These are phyloP conservation scores for Cryptocephalus primarius DNA, from an alignment of 2,888 invertebrate species.

Conservation along the genomic window DNA sequence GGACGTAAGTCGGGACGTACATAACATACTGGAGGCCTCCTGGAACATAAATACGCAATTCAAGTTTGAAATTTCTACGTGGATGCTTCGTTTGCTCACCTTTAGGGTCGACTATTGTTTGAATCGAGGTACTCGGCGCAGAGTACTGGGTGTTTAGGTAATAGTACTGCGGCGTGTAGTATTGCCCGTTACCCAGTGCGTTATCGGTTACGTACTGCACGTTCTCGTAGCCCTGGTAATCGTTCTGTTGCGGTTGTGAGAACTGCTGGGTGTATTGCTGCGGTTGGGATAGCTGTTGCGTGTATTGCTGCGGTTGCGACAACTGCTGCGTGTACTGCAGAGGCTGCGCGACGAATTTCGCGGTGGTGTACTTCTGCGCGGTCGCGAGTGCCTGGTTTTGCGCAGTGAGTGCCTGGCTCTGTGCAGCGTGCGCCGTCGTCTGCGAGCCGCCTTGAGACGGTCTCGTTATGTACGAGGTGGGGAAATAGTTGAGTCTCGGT, in stretches of 20 bases:
- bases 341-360: background rate
- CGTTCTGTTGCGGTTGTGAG: background rate
- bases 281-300: slow-evolving; percentile 23
- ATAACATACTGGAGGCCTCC: slow-evolving; percentile 28
- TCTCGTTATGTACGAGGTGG: background rate
- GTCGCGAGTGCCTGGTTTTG: background rate
- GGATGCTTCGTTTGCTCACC: slow-evolving; percentile 5
- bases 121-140: slow-evolving; percentile 26
- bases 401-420: background rate
- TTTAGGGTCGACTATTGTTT: slow-evolving; percentile 30
- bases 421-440: background rate
- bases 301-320: slow-evolving; percentile 12
- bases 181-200: slow-evolving; percentile 6
- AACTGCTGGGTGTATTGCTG: background rate
- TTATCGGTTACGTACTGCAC: slow-evolving; percentile 29
- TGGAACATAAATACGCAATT: slow-evolving; percentile 1
- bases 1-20: slow-evolving; percentile 22
- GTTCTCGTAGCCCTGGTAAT: slow-evolving; percentile 16
- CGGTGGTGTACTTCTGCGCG: background rate
- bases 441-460: background rate
- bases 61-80: too few relatives aligned
- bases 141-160: slow-evolving; percentile 28
- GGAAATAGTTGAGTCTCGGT: slow-evolving; percentile 11
- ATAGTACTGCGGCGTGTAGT: slow-evolving; percentile 23
- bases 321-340: slow-evolving; percentile 5